Base-by-base conservation (phyloP, 2,888 invertebrate species). In the Sialis lutaria region DNA sequence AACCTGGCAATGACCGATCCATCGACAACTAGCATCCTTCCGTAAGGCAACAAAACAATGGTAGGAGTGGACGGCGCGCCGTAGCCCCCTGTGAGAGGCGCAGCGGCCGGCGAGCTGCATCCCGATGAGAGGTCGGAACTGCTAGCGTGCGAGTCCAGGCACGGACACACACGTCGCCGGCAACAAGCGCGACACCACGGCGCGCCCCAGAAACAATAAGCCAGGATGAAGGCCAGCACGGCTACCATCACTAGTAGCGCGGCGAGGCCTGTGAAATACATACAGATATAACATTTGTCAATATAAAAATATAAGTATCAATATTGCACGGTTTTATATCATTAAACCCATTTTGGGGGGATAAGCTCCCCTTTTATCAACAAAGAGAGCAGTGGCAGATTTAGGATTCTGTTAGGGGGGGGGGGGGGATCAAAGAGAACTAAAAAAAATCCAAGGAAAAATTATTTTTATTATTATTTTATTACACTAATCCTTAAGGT, bases 181-280 rank as follows among this genome's bases (percentile, higher is more conserved):
- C 39, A 45, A 40, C 39, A 40, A 9, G 34, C 39, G 46, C 73
- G 60, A 45, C 72, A 69, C 52, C 71, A 72, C 5, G 73, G 73
- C 1, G 73, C 71, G 1, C 73, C 72, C 64, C 73, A 74, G 55
- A 73, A 73, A 57, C 73, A 74, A 54, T 73, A 74, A 44, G 71
- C 62, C 47, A 74, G 62, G 50, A 74, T 72, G 55, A 74, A 72
- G 50, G 67, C 65, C 47, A 74, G 60, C 31, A 74, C 73, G 5
- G 68, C 68, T 40, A 73, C 63, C 73, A 74, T 73, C 33, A 73
- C 72, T 48, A 72, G 59, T 8, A 73, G 61, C 33, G 70, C 70
- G 8, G 70, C 68, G 13, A 70, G 60, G 6, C 71, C 71, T 55
- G 22, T 4, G 22, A 22, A 22, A 22, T 22, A 22, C n/a, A n/a